Evolutionary conservation across 2,888 invertebrate genomes (phyloP), one percentile per base, ranked within the genome.

Genomic region (Apamea monoglypha): DNA sequence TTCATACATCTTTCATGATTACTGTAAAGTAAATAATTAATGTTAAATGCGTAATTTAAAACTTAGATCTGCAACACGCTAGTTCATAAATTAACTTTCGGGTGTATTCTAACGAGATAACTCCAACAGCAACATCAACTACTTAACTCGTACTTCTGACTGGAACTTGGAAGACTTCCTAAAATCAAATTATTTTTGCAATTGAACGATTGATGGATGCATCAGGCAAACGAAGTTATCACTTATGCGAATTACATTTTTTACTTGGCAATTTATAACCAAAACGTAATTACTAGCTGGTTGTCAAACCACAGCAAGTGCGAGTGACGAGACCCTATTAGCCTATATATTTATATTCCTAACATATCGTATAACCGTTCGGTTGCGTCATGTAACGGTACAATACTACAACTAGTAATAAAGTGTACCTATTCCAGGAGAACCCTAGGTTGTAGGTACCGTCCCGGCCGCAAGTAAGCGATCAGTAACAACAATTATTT

Each of bases 391-490:
- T 18, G 32, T 21, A 29, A 40, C 40, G 14, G 29, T 50, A 18
- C 56, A 69, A 44, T 47, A 36, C 29, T 36, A n/a, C 16, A 44
- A 79, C n/a, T 77, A 32, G 44, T 64, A 44, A 21, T 66, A 75
- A 29, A 29, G 12, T n/a, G 44, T 74, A 50, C 8, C 16, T 47
- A 79, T 44, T 50, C 32, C 12, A 80, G 47, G 36, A 40, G 10
- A 61, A 18, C 18, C 36, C 14, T 53, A 32, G 18, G 12, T 77
- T 47, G 29, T 50, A 18, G 8, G 21, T 64, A 50, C 21, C 36
- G 12, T 29, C 18, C 25, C 29, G 18, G 25, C 25, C 64, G 32
- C 50, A 63, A 14, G 25, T n/a, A 14, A 47, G 12, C n/a, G 18
- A 21, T 56, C 21, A 64, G 16, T 21, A 25, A 47, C 5, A 12